A percentile compares a stretch with the other conserved stretches of the same genome.
Conservation (phyloP, 2,797 vertebrate genomes). For the Macropus fuliginosus region DNA sequence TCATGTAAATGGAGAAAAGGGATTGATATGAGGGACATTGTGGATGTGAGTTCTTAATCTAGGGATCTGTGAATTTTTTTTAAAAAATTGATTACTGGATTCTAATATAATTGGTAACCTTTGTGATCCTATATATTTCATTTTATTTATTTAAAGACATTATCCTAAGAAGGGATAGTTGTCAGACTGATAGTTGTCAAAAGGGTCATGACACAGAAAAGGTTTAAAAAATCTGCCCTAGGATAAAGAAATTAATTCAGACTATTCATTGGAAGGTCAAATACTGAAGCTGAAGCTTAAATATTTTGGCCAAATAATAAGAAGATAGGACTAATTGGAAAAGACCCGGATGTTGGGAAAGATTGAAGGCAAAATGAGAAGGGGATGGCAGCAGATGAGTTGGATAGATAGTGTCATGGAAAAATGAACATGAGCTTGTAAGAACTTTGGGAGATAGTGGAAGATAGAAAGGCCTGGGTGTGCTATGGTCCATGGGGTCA, state of each 20-base stretch:
- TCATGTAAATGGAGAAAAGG: not conserved
- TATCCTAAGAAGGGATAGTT: not conserved
- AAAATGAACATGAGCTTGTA: too few relatives aligned
- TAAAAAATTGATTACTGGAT: not conserved
- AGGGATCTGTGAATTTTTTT: not conserved
- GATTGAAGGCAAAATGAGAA: not conserved
- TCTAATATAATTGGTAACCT: not conserved
- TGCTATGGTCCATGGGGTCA: not conserved
- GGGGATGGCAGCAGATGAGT: not conserved
- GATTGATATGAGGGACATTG: not conserved
- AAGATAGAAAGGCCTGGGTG: not conserved
- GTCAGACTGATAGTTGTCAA: too few relatives aligned
- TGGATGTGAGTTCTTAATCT: not conserved
- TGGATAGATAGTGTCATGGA: too few relatives aligned
- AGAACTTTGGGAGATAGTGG: too few relatives aligned
- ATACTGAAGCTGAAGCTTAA: too few relatives aligned
- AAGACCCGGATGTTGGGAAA: not conserved
- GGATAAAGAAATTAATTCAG: not conserved
- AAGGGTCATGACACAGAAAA: not conserved
- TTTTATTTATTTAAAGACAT: not conserved
- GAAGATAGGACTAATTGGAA: not conserved
- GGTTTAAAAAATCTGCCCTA: not conserved
- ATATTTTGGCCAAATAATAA: too few relatives aligned
- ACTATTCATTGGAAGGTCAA: not conserved
- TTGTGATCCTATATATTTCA: not conserved